These are phyloP conservation scores for Rhimphoctona megacephalus DNA, from an alignment of 2,888 invertebrate genomes.

Conservation along the genomic window DNA sequence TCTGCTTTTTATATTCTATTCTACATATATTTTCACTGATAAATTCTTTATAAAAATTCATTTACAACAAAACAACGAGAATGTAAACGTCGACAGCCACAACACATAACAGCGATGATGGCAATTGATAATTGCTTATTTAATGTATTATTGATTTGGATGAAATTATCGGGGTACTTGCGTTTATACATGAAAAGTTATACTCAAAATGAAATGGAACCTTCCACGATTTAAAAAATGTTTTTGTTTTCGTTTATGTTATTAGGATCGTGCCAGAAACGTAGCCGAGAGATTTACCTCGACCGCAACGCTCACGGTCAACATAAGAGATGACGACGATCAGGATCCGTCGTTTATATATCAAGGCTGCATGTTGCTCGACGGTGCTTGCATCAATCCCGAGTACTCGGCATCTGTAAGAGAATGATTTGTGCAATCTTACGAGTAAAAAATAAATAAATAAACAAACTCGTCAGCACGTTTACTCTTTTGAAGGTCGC, in stretches of 20 bases:
- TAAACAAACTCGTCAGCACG: background rate
- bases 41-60: no score
- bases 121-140: background rate
- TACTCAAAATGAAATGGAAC: no score
- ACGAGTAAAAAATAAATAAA: constrained; percentile 22
- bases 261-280: constrained; percentile 94
- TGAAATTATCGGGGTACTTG: background rate
- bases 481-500: background rate
- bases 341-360: constrained; percentile 96
- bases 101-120: background rate
- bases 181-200: background rate
- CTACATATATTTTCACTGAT: no score
- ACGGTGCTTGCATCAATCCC: constrained; percentile 94
- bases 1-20: background rate
- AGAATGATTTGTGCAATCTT: constrained; percentile 69
- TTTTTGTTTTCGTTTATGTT: constrained; percentile 27
- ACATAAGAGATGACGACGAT: constrained; percentile 95
- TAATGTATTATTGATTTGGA: background rate
- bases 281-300: constrained; percentile 91
- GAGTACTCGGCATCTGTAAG: constrained; percentile 94
- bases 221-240: background rate
- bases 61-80: background rate
- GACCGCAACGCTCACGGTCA: constrained; percentile 94
- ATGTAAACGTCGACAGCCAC: background rate
- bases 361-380: constrained; percentile 92